Conservation (phyloP, 2,888 invertebrate genomes). For the Escarpia spicata region DNA sequence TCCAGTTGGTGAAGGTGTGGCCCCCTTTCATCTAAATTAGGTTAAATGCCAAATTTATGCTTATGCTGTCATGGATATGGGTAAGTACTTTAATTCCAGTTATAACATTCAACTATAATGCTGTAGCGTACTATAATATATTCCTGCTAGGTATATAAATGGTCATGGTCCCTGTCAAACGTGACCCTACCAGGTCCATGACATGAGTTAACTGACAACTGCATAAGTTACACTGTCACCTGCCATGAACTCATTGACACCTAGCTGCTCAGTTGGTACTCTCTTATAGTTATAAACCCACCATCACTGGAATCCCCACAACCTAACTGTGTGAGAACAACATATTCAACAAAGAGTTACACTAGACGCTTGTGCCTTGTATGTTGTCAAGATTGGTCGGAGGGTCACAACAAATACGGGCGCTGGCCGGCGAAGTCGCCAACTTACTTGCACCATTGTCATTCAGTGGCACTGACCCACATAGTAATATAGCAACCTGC, state of each 20-base stretch:
- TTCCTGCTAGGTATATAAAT: background rate
- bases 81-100: background rate
- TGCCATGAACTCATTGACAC: background rate
- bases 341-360: background rate
- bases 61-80: background rate
- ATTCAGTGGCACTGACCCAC: background rate
- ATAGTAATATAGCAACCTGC: background rate
- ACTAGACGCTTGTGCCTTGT: background rate
- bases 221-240: background rate
- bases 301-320: background rate
- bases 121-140: too few species aligned
- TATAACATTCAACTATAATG: too few species aligned
- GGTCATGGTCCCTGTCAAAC: background rate
- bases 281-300: background rate
- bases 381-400: background rate
- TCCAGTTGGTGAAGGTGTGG: background rate
- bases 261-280: background rate
- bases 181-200: background rate
- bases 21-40: constrained; percentile 7
- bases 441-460: background rate
- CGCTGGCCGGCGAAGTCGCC: background rate
- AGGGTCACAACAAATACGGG: background rate
- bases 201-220: background rate
- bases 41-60: background rate
- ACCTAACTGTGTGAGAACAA: background rate